Percentiles rank a stretch among this genome's conserved stretches.
These are phyloP conservation scores for Clavelina lepadiformis DNA, from an alignment of 23 tunicate genomes.

Conservation along the genomic window DNA sequence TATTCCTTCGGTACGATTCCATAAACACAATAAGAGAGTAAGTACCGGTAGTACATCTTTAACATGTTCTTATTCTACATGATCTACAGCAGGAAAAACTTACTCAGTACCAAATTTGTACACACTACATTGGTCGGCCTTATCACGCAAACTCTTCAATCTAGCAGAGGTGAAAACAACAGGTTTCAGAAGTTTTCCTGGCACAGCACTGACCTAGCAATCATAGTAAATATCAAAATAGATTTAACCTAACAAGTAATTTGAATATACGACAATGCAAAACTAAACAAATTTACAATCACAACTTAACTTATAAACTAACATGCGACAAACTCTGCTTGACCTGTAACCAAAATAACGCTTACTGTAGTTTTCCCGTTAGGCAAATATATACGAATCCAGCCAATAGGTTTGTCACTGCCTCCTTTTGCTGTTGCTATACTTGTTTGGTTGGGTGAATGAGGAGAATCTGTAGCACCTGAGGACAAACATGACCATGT, in stretches of 20 bases:
- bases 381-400: constrained; percentile 63
- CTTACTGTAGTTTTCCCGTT: constrained; percentile 88
- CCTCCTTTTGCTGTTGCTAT: constrained; percentile 7
- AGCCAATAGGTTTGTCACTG: constrained; percentile 47
- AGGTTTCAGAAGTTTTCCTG: constrained; percentile 57
- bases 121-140: constrained; percentile 72
- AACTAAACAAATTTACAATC: no score
- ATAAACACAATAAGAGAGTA: no score
- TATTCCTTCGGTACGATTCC: no score
- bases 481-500: background rate
- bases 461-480: constrained; percentile 21
- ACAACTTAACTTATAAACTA: no score
- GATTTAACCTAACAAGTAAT: no score
- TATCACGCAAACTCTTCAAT: constrained; percentile 67
- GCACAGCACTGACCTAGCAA: constrained; percentile 71
- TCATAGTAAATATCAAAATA: no score
- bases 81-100: constrained; percentile 22
- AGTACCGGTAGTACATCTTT: no score
- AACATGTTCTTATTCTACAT: no score
- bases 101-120: constrained; percentile 76
- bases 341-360: no score
- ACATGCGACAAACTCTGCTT: no score
- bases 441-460: constrained; percentile 28
- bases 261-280: no score
- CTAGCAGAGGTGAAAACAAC: constrained; percentile 68